Conservation (phyloP, 2,797 vertebrate species). For the Halcyon chelicuti region DNA sequence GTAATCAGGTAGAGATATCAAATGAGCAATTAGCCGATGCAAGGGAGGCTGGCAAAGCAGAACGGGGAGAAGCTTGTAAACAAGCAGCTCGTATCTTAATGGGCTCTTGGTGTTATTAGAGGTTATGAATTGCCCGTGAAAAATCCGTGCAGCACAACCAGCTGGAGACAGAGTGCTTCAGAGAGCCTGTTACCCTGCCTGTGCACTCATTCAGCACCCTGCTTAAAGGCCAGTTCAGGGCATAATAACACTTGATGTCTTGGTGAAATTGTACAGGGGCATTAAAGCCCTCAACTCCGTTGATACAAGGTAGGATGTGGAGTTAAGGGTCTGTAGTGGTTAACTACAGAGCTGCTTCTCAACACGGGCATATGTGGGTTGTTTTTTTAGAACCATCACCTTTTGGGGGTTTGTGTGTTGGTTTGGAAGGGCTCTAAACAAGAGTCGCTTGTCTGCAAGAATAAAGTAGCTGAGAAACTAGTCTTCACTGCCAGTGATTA, state of each 20-base stretch:
- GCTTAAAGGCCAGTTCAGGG: neutral
- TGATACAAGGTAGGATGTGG: neutral
- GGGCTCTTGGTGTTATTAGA: neutral
- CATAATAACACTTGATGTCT: neutral
- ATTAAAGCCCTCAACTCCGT: neutral
- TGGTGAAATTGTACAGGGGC: neutral
- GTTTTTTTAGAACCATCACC: neutral
- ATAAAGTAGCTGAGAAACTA: neutral
- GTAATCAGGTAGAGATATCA: neutral
- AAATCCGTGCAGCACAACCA: neutral
- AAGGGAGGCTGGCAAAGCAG: neutral
- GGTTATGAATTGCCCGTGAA: neutral
- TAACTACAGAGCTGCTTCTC: neutral
- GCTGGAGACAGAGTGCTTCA: neutral
- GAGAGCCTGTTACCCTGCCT: neutral
- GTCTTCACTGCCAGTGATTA: neutral
- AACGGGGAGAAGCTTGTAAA: neutral
- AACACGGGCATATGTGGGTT: accelerated
- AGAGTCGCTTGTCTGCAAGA: neutral
- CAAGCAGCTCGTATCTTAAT: neutral
- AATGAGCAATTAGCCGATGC: neutral
- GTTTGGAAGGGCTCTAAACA: neutral
- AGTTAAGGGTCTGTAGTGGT: neutral
- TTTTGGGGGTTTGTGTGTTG: neutral
- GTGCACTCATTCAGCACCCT: neutral